Evolutionary conservation across 2,113 vertebrate species (phyloP).

Genomic region (Lasiurus cinereus): DNA sequence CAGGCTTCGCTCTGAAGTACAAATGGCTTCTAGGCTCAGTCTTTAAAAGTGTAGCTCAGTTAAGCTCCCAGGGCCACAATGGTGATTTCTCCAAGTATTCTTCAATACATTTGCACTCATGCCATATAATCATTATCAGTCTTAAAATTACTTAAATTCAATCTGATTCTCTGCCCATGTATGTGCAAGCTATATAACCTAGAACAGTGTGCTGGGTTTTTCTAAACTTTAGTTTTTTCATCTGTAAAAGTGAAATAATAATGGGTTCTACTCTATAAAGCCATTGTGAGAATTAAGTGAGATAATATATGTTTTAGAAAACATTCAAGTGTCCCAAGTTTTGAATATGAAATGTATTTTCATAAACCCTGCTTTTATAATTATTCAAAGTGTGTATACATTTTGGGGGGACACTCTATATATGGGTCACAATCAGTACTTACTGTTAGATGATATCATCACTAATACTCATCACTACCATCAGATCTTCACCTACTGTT

Average conservation of each 20-base stretch:
- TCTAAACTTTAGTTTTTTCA: background rate
- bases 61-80: background rate
- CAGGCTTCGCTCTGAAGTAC: background rate
- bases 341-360: too few relatives aligned
- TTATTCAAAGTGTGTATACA: too few relatives aligned
- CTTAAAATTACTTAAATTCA: background rate
- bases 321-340: background rate
- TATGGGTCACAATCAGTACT: background rate
- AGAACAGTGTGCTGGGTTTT: background rate
- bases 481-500: background rate
- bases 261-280: background rate
- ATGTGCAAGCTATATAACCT: background rate
- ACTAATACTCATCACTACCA: background rate
- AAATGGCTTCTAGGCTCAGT: background rate
- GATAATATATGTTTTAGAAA: background rate
- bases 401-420: background rate
- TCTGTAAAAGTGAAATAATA: constrained; percentile 21
- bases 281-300: background rate
- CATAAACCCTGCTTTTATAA: too few relatives aligned
- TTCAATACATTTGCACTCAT: background rate
- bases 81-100: background rate
- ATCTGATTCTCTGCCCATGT: background rate
- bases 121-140: background rate
- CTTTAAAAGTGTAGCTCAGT: background rate
- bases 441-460: background rate